A percentile compares a stretch with the other conserved stretches of the same genome.
Conservation (phyloP, 2,113 vertebrate genomes). For the Galeopterus variegatus region DNA sequence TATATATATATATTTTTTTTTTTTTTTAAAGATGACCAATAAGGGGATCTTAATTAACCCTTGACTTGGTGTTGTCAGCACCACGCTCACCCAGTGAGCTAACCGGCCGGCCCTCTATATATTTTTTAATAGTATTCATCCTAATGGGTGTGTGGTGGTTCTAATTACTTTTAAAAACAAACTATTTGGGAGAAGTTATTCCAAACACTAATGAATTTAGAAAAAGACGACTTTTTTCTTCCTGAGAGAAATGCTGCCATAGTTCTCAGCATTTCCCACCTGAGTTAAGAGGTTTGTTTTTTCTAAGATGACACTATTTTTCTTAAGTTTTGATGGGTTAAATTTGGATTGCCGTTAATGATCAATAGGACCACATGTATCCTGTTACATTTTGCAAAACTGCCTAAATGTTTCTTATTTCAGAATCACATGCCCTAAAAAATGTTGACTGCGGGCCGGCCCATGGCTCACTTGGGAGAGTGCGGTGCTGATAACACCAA, state of each 20-base stretch:
- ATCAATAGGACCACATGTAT: neutral
- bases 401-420: neutral
- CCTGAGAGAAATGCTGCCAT: constrained; percentile 1
- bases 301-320: neutral
- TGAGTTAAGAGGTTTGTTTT: constrained; percentile 12
- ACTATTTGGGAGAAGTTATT: constrained; percentile 23
- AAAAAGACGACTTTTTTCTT: neutral
- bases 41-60: too few relatives aligned
- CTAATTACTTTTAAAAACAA: neutral
- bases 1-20: too few relatives aligned
- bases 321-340: neutral
- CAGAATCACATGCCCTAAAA: constrained; percentile 12
- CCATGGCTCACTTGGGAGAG: too few relatives aligned
- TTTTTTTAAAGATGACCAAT: too few relatives aligned
- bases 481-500: too few relatives aligned
- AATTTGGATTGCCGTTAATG: neutral
- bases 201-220: neutral
- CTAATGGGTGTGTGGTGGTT: neutral
- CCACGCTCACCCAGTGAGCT: too few relatives aligned
- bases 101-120: too few relatives aligned
- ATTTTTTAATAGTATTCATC: neutral
- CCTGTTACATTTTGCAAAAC: constrained; percentile 23
- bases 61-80: too few relatives aligned
- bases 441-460: constrained; percentile 43
- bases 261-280: neutral